Evolutionary conservation across 2,888 invertebrate species (phyloP).

Genomic region (Heteropelma amictum): DNA sequence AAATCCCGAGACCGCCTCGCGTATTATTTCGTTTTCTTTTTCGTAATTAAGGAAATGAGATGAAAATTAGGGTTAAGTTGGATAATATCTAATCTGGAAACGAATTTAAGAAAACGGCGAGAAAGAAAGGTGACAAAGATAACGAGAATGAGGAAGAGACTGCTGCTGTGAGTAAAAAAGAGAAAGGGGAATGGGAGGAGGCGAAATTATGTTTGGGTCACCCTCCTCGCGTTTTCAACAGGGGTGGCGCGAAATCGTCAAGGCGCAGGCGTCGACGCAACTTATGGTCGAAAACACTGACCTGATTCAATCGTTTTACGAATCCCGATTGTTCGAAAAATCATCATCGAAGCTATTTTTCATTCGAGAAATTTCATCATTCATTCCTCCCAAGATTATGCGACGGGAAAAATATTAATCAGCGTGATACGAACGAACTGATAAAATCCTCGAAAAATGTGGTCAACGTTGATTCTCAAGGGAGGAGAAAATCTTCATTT

Average conservation of each 20-base stretch:
- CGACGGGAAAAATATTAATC: background rate
- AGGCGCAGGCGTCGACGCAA: constrained; percentile 72
- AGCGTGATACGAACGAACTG: no score
- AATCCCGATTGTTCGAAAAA: constrained; percentile 25
- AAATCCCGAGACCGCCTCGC: background rate
- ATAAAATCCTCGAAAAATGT: no score
- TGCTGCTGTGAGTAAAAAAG: no score
- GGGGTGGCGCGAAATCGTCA: constrained; percentile 70
- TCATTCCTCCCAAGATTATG: background rate
- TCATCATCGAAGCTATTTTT: constrained; percentile 11
- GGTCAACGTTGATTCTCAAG: no score
- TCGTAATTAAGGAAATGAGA: background rate
- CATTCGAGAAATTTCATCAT: background rate
- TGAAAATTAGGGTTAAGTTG: background rate
- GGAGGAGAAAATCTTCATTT: no score
- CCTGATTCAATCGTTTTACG: constrained; percentile 75
- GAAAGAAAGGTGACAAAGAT: constrained; percentile 5
- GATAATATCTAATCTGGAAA: background rate
- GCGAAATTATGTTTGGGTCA: constrained; percentile 73
- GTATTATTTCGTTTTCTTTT: background rate
- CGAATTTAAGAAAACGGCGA: background rate
- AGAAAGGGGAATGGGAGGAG: constrained; percentile 27
- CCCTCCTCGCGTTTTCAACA: constrained; percentile 72
- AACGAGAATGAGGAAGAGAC: background rate
- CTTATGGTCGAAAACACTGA: constrained; percentile 77